phyloP scores from a whole-genome alignment of 1,140 invertebrate genomes.

The Tyrophagus putrescentiae region DNA sequence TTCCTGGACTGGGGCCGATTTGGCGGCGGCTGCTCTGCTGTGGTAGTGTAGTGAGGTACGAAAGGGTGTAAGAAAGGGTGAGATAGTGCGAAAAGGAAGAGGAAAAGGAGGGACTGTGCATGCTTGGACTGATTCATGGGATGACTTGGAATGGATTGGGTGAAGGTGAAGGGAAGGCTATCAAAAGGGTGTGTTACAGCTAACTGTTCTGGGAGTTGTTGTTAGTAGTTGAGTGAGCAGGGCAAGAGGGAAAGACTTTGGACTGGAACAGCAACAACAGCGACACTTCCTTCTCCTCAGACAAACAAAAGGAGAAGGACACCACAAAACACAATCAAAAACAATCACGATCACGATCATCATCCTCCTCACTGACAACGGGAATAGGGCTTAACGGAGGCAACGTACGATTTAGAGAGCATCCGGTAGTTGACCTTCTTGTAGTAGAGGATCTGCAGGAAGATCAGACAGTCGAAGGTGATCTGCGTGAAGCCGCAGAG shows the following conservation, averaged over 20 bases:
- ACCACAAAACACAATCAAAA: background rate
- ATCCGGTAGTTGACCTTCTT: conserved; percentile 5
- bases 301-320: background rate
- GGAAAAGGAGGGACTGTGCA: too few relatives aligned
- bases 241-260: background rate
- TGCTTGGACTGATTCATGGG: background rate
- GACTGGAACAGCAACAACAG: background rate
- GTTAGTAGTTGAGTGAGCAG: background rate
- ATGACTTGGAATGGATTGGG: background rate
- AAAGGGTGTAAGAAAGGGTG: too few relatives aligned
- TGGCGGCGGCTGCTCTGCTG: too few relatives aligned
- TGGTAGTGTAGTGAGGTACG: too few relatives aligned
- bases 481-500: conserved; percentile 87
- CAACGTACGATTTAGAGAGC: conserved; percentile 14
- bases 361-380: background rate
- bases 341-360: background rate
- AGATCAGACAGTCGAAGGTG: conserved; percentile 61
- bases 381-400: background rate
- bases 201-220: too few relatives aligned
- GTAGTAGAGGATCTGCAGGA: conserved; percentile 55
- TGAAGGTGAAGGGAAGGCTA: too few relatives aligned
- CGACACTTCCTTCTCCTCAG: background rate
- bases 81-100: too few relatives aligned
- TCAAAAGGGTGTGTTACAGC: too few relatives aligned
- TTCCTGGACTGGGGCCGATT: too few relatives aligned